phyloP scores from a whole-genome alignment of 2,797 vertebrate genomes.

The Pipistrellus pipistrellus region DNA sequence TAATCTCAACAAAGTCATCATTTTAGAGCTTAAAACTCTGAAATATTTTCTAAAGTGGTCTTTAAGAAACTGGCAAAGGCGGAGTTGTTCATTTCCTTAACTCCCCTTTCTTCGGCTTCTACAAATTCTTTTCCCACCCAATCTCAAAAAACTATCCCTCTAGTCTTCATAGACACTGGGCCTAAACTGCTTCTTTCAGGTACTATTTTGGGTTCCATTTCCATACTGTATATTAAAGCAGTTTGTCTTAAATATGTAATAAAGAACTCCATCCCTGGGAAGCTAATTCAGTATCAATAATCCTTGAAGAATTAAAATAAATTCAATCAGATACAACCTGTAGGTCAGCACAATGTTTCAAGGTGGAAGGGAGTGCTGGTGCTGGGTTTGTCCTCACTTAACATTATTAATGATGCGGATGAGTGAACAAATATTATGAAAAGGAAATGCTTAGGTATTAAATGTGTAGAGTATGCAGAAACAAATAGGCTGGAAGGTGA shows the following conservation, averaged over 20 bases:
- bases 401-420: conserved; percentile 78
- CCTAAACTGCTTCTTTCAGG: neutral
- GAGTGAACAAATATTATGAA: conserved; percentile 80
- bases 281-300: conserved; percentile 51
- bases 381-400: conserved; percentile 49
- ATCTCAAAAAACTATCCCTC: neutral
- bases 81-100: neutral
- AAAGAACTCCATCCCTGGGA: conserved; percentile 8
- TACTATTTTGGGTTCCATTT: neutral
- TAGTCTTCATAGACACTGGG: neutral
- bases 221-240: neutral
- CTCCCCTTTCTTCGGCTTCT: neutral
- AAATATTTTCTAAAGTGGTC: neutral
- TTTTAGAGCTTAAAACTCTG: neutral
- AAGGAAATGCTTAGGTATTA: conserved; percentile 63
- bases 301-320: conserved; percentile 64
- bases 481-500: conserved; percentile 57
- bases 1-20: neutral
- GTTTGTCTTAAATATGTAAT: neutral
- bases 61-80: neutral
- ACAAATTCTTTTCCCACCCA: fast-evolving
- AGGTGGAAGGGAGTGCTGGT: conserved; percentile 51
- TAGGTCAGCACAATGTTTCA: conserved; percentile 73
- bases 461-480: conserved; percentile 75
- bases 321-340: conserved; percentile 61